Evolutionary conservation across 2,888 invertebrate species (phyloP), one percentile per base, ranked within the genome.

Genomic region (Hoplodrina blanda): DNA sequence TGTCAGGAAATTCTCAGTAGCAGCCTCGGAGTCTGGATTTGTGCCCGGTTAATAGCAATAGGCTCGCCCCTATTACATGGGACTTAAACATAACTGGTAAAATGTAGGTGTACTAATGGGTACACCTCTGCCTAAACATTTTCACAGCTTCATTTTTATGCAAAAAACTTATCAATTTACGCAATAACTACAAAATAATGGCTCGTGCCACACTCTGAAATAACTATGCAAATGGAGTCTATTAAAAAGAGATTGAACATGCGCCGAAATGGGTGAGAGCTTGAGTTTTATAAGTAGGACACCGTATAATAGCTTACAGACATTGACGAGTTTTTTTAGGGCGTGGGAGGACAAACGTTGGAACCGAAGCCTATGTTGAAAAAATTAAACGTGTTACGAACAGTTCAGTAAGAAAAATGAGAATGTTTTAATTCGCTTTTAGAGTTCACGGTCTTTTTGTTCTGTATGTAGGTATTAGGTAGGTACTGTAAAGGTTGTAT

Each of bases 251-350:
- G 6, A n/a, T 68, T 41, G 49, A 69, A 62, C 30, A 49, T n/a
- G 13, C 17, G n/a, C 15, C 17, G 44, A 70, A 70, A 64, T 25
- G 64, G 46, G 6, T 33, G 15, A 53, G 25, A 17, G 53, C 17
- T 52, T 44, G 33, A 56, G 64, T 57, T 49, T 41, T 64, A 37
- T 64, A 65, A 65, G 37, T 62, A 41, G 63, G 61, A 10, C 69
- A 59, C 8, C 33, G 25, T 63, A 46, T 55, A 54, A 73, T 50
- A 11, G 55, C 56, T 60, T 54, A 6, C 63, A 73, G 56, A 53
- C 71, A 46, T 37, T 59, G 37, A 10, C 33, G 55, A 7, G 17
- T 19, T 73, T 67, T 67, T 60, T 68, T 60, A 61, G 55, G 55
- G 41, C 67, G 62, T 73, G 60, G 52, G 67, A 60, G 52, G 15